Evolutionary conservation across 2,113 vertebrate species (phyloP), one percentile per base, ranked within the genome.

Genomic region (Oryzias celebensis): DNA sequence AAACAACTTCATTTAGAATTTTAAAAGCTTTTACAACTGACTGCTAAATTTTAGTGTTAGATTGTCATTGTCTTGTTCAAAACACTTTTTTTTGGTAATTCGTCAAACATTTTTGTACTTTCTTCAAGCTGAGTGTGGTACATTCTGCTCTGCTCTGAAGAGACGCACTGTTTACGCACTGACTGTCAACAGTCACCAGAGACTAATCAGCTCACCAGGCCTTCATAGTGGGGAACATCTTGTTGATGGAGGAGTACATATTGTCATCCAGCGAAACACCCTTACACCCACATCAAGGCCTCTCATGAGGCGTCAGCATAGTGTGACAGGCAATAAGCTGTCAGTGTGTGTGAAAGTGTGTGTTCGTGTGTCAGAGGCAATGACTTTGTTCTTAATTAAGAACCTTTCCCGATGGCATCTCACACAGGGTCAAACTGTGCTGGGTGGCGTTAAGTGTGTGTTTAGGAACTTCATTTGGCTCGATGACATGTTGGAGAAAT

Each of bases 371-470:
- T 48, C 52, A 49, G 62, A 57, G 71, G 45, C 69, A 69, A 54
- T 68, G 62, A 52, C 77, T 70, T 60, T 68, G 58, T 60, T 79
- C 70, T 81, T 84, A 84, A 86, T 86, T 84, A 82, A 68, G 49
- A 14, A 73, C 65, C 60, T 68, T 78, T 75, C 63, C 75, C 79
- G 73, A 80, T 86, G 81, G 70, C 81, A 84, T 68, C 72, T 78
- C 77, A 78, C 74, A 15, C 22, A 62, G 10, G 85, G 80, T 83
- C 80, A 83, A 83, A 85, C 80, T 80, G 77, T 77, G 81, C 66
- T 5, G 66, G 51, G 75, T 50, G 54, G 66, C 28, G 2, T 42
- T 2, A 63, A 55, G 72, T 52, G 62, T 65, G 68, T 44, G 71
- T 73, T 66, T 44, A 79, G 63, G 62, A 67, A 56, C 44, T 7